Conservation (phyloP, 2,797 vertebrate genomes). For the Carcharodon carcharias region DNA sequence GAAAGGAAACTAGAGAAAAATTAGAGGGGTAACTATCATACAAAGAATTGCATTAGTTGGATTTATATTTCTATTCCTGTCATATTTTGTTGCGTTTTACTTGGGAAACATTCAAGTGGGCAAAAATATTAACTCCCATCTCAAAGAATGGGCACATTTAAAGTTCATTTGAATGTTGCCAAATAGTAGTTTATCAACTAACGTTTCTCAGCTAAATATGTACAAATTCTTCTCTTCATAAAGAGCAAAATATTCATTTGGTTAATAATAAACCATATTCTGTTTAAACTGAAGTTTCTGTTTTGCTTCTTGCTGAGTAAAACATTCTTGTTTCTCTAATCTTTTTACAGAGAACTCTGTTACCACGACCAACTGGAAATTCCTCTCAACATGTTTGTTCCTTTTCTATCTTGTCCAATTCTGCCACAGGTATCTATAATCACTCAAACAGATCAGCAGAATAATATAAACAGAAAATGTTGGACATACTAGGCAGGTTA, state of each 20-base stretch:
- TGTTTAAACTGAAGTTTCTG: background rate
- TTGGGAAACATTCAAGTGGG: background rate
- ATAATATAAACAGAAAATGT: background rate
- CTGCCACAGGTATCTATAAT: slow-evolving; percentile 71
- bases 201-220: background rate
- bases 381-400: slow-evolving; percentile 90
- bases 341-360: slow-evolving; percentile 73
- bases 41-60: background rate
- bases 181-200: background rate
- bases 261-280: background rate
- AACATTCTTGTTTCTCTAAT: background rate
- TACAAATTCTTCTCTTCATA: background rate
- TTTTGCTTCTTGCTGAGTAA: background rate
- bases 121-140: background rate
- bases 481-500: background rate
- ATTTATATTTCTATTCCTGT: background rate
- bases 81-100: background rate
- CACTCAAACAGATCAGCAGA: background rate
- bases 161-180: background rate
- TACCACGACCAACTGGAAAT: slow-evolving; percentile 86
- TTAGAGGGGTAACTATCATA: background rate
- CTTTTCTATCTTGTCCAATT: slow-evolving; percentile 94
- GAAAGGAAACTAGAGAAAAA: background rate
- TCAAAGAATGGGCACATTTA: background rate
- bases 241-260: background rate